Conservation (phyloP, 2,888 invertebrate species). For the Andrena praecox region DNA sequence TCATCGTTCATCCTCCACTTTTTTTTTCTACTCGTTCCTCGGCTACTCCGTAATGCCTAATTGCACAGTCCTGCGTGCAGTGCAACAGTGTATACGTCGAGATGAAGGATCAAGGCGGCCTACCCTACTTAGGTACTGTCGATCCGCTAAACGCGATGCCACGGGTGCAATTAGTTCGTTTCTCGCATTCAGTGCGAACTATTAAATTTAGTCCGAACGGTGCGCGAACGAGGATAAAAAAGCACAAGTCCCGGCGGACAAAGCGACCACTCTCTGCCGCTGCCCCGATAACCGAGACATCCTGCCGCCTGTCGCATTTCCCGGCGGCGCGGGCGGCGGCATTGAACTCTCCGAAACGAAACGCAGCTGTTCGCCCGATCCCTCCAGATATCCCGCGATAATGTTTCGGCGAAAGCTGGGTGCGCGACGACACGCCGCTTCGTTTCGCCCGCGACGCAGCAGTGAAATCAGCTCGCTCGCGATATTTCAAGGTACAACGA, state of each 20-base stretch:
- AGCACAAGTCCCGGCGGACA: not conserved
- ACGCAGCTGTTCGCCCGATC: too few species aligned
- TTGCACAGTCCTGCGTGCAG: not conserved
- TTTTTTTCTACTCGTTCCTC: constrained; percentile 35
- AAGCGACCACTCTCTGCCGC: not conserved
- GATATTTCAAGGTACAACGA: constrained; percentile 64
- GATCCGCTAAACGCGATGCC: not conserved
- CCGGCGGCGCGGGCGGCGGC: too few species aligned
- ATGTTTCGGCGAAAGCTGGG: not conserved
- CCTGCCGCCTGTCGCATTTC: too few species aligned
- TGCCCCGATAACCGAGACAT: too few species aligned
- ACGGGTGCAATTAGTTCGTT: constrained; percentile 15
- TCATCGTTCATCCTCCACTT: constrained; percentile 27
- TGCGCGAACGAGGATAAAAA: not conserved
- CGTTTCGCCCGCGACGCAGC: constrained; percentile 36
- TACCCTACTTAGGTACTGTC: not conserved
- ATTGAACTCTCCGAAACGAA: too few species aligned
- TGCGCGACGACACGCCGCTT: constrained; percentile 32
- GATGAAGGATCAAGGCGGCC: constrained; percentile 48
- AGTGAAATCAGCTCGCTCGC: constrained; percentile 57
- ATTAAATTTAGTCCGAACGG: not conserved
- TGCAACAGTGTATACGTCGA: not conserved
- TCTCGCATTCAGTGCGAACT: not conserved
- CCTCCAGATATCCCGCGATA: not conserved
- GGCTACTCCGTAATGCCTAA: not conserved